Evolutionary conservation across 2,113 vertebrate species (phyloP).

Genomic region (western clawed frog (Xenopus tropicalis)): DNA sequence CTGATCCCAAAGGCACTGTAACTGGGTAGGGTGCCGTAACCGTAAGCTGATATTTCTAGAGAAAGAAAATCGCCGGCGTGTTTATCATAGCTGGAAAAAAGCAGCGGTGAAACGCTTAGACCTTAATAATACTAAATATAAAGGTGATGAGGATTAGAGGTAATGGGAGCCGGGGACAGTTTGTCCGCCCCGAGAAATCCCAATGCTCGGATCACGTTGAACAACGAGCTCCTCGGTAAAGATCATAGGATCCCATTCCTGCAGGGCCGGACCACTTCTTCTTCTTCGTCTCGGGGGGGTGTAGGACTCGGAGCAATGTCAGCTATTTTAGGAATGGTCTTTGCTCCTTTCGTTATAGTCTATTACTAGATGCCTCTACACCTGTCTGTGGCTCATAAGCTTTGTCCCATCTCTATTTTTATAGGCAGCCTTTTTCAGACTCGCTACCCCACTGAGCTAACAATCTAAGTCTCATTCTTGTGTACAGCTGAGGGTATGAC

Average conservation of each 20-base stretch:
- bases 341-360: too few species aligned
- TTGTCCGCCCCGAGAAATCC: slow-evolving; percentile 20
- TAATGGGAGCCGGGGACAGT: slow-evolving; percentile 22
- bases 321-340: too few species aligned
- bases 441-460: too few species aligned
- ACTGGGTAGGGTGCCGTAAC: slow-evolving; percentile 51
- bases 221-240: not conserved
- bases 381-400: too few species aligned
- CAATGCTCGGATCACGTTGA: not conserved
- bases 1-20: slow-evolving; percentile 53
- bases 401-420: too few species aligned
- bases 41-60: slow-evolving; percentile 49
- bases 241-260: not conserved
- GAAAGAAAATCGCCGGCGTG: slow-evolving; percentile 13
- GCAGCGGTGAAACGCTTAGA: slow-evolving; percentile 3
- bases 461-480: too few species aligned
- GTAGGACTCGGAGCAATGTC: not conserved
- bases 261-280: not conserved
- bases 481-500: too few species aligned
- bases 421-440: too few species aligned
- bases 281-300: not conserved
- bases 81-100: slow-evolving; percentile 21
- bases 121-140: slow-evolving; percentile 41
- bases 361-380: too few species aligned
- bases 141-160: slow-evolving; percentile 40